These are phyloP conservation scores for Micromys minutus DNA, from an alignment of 2,113 vertebrate genomes.

Conservation along the genomic window DNA sequence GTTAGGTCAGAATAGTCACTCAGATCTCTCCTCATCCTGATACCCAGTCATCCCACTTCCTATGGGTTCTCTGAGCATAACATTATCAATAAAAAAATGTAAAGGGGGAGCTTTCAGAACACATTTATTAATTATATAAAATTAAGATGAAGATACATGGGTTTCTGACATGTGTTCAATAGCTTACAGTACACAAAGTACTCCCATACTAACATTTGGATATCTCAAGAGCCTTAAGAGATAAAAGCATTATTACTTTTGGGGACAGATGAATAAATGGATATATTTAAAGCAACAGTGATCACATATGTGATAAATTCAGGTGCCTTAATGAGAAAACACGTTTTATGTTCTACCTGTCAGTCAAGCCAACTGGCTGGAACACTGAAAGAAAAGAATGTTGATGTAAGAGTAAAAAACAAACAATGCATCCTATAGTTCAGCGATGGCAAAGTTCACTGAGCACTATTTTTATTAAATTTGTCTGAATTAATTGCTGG, in stretches of 20 bases:
- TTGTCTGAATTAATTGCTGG: background rate
- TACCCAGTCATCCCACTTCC: background rate
- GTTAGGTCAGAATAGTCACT: too few relatives aligned
- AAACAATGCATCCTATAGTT: background rate
- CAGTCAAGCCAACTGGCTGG: background rate
- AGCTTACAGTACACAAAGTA: background rate
- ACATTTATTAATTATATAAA: background rate
- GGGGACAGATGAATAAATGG: background rate
- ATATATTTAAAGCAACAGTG: background rate
- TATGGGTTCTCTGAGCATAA: background rate
- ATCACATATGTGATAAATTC: background rate
- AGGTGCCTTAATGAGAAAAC: background rate
- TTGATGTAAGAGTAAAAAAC: background rate
- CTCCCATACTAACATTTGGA: background rate
- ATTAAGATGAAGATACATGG: background rate
- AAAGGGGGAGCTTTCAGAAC: background rate
- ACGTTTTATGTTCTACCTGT: background rate
- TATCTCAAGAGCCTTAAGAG: background rate
- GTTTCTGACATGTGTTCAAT: background rate
- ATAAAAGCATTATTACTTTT: background rate
- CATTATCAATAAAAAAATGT: background rate
- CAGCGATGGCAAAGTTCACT: background rate
- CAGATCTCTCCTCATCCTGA: background rate
- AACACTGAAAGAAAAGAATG: background rate
- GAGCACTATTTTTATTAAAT: slow-evolving; percentile 5